Conservation (phyloP, 2,797 vertebrate species). For the Zalophus californianus region DNA sequence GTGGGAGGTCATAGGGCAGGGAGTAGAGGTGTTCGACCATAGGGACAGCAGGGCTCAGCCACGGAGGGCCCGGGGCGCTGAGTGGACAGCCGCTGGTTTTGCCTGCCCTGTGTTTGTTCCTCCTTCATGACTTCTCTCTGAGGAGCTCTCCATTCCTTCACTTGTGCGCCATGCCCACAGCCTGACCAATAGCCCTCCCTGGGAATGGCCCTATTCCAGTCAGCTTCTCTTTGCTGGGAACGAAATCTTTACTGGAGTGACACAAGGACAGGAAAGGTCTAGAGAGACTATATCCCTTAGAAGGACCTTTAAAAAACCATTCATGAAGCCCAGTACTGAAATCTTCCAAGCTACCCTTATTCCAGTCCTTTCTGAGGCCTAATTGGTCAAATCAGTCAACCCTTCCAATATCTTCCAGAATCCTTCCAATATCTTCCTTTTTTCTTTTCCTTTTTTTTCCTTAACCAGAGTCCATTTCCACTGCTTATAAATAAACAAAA, state of each 20-base stretch:
- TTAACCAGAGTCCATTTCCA: neutral
- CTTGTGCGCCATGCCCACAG: accelerated
- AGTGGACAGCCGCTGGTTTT: neutral
- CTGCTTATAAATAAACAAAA: neutral
- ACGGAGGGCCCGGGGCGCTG: accelerated
- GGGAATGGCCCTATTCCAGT: neutral
- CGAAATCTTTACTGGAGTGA: neutral
- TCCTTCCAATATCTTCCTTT: neutral
- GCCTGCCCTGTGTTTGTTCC: neutral
- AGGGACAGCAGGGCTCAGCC: neutral
- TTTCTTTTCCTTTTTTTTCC: neutral
- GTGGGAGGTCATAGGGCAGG: neutral
- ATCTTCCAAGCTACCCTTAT: neutral
- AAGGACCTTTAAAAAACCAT: neutral
- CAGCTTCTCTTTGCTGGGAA: neutral
- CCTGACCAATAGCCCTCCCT: neutral
- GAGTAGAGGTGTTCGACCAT: too few species aligned
- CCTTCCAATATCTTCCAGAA: neutral
- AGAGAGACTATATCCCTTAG: neutral
- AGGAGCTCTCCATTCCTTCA: neutral
- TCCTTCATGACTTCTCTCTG: neutral
- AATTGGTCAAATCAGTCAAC: neutral
- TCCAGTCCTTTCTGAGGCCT: neutral
- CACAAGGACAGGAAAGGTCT: neutral
- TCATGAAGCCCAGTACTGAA: neutral